A percentile compares a stretch with the other conserved stretches of the same genome.
Evolutionary conservation across 1,140 invertebrate species (phyloP).

Genomic region (Eumeta japonica): DNA sequence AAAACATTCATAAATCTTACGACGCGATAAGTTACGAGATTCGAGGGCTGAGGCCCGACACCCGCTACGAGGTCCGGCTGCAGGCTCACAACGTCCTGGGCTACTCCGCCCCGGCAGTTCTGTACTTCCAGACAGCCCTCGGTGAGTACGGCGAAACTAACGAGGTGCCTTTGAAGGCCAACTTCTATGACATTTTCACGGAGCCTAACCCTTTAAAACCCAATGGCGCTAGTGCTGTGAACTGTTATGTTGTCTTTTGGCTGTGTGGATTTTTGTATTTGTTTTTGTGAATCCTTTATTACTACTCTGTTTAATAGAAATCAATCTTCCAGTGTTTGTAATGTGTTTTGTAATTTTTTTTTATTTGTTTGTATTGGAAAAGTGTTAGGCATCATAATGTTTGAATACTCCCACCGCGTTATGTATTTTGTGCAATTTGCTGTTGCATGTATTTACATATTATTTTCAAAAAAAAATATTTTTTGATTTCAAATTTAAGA

Average conservation of each 20-base stretch:
- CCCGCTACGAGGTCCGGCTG: conserved; percentile 78
- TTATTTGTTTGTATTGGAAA: conserved; percentile 9
- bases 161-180: conserved; percentile 44
- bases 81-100: conserved; percentile 83
- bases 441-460: conserved; percentile 9
- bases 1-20: conserved; percentile 57
- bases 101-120: conserved; percentile 69
- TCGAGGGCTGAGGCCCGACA: conserved; percentile 68
- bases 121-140: conserved; percentile 79
- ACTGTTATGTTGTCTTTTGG: conserved; percentile 19
- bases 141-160: conserved; percentile 67
- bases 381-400: too few species aligned
- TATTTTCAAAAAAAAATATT: conserved; percentile 11
- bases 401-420: conserved; percentile 9
- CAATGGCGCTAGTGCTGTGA: conserved; percentile 24
- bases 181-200: conserved; percentile 54
- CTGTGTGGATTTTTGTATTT: conserved; percentile 21
- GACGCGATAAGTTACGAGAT: conserved; percentile 68
- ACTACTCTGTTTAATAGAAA: too few species aligned
- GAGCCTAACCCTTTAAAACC: conserved; percentile 30
- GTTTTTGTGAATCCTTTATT: conserved; percentile 31
- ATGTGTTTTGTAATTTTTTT: conserved; percentile 7
- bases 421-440: conserved; percentile 13
- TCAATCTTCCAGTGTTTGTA: too few species aligned
- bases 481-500: conserved; percentile 9